Conservation (phyloP, 2,113 vertebrate genomes). For the Gymnorhina tibicen region DNA sequence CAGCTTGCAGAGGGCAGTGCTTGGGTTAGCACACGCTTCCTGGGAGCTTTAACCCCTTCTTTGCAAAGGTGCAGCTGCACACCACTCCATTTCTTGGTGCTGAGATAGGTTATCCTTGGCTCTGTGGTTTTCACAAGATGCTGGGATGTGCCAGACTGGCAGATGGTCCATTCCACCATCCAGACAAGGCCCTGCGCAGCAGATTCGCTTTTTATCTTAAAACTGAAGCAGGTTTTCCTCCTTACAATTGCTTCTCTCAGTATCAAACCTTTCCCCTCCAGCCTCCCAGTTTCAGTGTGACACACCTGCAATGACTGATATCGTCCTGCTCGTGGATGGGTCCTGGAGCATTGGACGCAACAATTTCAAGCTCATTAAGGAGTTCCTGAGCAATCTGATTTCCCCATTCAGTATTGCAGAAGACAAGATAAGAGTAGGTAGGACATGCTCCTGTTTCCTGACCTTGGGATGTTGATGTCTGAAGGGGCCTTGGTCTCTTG, state of each 20-base stretch:
- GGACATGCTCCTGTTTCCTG: neutral
- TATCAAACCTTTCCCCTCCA: neutral
- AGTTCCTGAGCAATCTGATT: constrained; percentile 86
- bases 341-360: constrained; percentile 93
- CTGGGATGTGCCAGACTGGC: neutral
- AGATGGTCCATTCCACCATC: neutral
- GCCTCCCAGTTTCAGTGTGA: constrained; percentile 77
- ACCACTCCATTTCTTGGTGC: neutral
- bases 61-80: neutral
- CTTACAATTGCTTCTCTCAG: neutral
- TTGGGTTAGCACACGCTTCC: neutral
- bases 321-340: constrained; percentile 88
- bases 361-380: constrained; percentile 89
- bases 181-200: neutral
- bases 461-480: neutral
- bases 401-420: constrained; percentile 82
- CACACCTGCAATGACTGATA: constrained; percentile 68
- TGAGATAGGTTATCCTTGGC: neutral
- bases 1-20: neutral
- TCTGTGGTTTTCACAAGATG: neutral
- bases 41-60: constrained; percentile 5
- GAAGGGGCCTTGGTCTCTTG: neutral
- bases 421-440: constrained; percentile 86
- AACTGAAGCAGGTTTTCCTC: neutral
- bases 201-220: neutral